Base-by-base conservation (phyloP, 1,140 invertebrate genomes). In the Drosophila lowei region DNA sequence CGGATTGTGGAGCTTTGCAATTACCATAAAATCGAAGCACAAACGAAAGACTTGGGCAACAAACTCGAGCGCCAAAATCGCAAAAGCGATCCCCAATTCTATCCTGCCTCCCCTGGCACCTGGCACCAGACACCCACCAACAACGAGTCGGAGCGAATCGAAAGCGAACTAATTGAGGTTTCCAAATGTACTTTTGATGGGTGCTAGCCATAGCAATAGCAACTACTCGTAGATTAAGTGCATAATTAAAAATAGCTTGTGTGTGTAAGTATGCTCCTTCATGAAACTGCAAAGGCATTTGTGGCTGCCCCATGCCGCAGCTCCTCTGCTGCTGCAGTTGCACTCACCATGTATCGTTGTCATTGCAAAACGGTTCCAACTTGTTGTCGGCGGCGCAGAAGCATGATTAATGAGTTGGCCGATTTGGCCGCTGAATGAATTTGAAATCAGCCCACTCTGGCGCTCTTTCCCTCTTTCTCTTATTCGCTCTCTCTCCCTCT, bases 381-480 rank as follows among this genome's bases (percentile, higher is more conserved):
- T 59, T 72, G 59, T 54, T 68, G 62, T 23, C 49, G 59, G 41
- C 16, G 30, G 30, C 46, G 48, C 30, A 63, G 44, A 58, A 52
- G 79, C 72, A 62, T 85, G 81, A 85, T 85, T 85, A 85, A 85
- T 85, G 80, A 86, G 80, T 77, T 73, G 60, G 58, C 50, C 74
- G 72, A 74, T 80, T 72, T 80, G 77, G 77, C 81, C 86, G 80
- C 55, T 86, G 77, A 86, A 85, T 85, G 80, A 72, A 85, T 85
- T 86, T 34, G 52, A 86, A 85, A 86, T 84, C 86, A 84, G 80
- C 77, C 66, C 79, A 81, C 49, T 80, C 61, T 77, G 56, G 47
- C 65, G 41, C 38, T 38, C 48, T 54, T 18, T 30, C 48, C 38
- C 30, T 46, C 52, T 23, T 48, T 55, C 60, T 76, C 43, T 41